Percentiles rank a stretch among this genome's conserved stretches.
phyloP scores from a whole-genome alignment of 1,140 invertebrate species.

The Xylocopa sonorina region DNA sequence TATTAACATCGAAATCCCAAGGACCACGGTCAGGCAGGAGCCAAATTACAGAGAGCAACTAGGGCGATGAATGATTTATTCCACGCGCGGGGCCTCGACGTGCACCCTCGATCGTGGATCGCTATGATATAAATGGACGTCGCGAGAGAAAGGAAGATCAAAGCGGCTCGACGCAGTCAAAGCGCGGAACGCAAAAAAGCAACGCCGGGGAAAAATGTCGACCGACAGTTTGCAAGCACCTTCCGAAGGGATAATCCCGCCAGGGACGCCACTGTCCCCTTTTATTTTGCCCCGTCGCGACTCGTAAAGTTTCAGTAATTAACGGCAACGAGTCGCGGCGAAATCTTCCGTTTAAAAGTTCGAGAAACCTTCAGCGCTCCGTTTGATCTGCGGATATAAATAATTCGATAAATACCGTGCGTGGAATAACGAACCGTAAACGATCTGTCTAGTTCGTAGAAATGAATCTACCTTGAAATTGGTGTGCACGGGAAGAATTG shows the following conservation, averaged over 20 bases:
- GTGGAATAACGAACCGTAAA: no score
- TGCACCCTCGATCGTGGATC: slow-evolving; percentile 27
- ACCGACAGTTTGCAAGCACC: slow-evolving; percentile 40
- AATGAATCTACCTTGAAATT: no score
- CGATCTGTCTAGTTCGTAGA: no score
- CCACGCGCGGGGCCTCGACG: neutral
- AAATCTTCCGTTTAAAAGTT: neutral
- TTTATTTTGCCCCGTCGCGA: slow-evolving; percentile 23
- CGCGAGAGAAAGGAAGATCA: slow-evolving; percentile 14
- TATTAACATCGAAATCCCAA: neutral
- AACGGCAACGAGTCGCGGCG: slow-evolving; percentile 39
- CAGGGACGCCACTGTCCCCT: neutral
- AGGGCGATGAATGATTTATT: slow-evolving; percentile 23
- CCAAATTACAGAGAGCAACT: neutral
- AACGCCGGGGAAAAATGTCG: slow-evolving; percentile 4
- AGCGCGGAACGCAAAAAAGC: slow-evolving; percentile 2
- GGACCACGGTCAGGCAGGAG: no score
- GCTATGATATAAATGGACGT: slow-evolving; percentile 30
- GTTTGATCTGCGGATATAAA: no score
- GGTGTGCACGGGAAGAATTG: no score
- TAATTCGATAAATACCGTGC: no score
- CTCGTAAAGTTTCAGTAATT: slow-evolving; percentile 63
- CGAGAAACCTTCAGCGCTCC: no score
- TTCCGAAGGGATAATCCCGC: slow-evolving; percentile 38
- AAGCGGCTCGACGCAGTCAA: slow-evolving; percentile 11